Base-by-base conservation (phyloP, 2,888 invertebrate species). In the Eueremaeus valkanovi region DNA sequence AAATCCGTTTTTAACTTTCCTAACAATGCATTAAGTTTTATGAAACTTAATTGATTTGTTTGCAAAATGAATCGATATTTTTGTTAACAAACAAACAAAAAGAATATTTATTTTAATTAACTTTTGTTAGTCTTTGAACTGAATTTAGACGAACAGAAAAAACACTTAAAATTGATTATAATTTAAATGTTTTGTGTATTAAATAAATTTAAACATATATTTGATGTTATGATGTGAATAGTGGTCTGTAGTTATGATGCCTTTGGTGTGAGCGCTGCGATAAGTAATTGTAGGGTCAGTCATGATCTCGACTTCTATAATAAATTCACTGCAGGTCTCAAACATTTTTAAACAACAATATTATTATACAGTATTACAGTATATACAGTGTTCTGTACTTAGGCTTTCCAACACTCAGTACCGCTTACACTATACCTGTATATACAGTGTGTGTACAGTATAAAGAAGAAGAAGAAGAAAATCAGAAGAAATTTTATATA, bases 261-360 rank as follows among this genome's bases (percentile, higher is more conserved):
- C 70, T 70, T 70, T 70, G 70, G 70, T 70, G 70, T 70, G 70
- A 45, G 40, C 40, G 70, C 42, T 27, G 21, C 40, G 40, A 70
- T 70, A 70, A 70, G 70, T 70, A 70, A 70, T 70, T 70, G 70
- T 70, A 21, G 70, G 70, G 70, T 70, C 70, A 70, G 70, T 70
- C 70, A 70, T 70, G 70, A 70, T 42, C 40, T 42, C 42, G 45
- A 70, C 70, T 70, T 45, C 27, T 70, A 70, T 70, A 70, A 70
- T 70, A 70, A 70, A 70, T 70, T 70, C 70, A 70, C 70, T 70
- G 45, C 70, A 70, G 70, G 70, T 70, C 45, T 70, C 27, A 66
- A 66, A 66, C 21, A 36, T 66, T 66, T 66, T 66, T 36, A 66
- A 66, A 66, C 31, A 61, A 36, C n/a, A 66, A 21, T 66, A 66